Evolutionary conservation across 2,113 vertebrate species (phyloP), one percentile per base, ranked within the genome.

Genomic region (Myotis lucifugus): DNA sequence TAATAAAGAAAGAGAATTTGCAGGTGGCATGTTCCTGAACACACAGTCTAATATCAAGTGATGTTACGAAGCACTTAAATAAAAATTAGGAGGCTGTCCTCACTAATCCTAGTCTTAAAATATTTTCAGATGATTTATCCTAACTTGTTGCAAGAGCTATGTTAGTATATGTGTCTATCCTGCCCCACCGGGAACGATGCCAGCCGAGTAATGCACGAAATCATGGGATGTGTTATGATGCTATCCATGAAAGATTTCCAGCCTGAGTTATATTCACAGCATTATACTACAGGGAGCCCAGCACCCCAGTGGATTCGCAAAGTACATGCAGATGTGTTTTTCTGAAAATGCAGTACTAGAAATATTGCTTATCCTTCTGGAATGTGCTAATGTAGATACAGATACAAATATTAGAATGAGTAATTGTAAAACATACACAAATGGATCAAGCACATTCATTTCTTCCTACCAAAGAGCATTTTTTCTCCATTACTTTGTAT

Each of bases 321-420:
- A 97, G 90, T 87, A 95, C 94, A 96, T 94, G 59, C 96, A 97
- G 93, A 95, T 97, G 96, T 95, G 50, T 84, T 81, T 88, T 70
- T 70, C 83, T 77, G 42, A 93, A 89, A 84, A 85, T 70, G 7
- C 70, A 93, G 29, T 59, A 29, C 46, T 94, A 77, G 64, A 95
- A 94, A 90, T 67, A 95, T 61, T 92, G 84, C 88, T 97, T 92
- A 90, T 88, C 59, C 69, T 97, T 77, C 61, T 84, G 69, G 48
- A 94, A 96, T 84, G 50, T 87, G 34, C 84, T 85, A 94, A 92
- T 93, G 74, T 27, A 95, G 46, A 93, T 64, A 72, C 5, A 64
- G 66, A 78, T 76, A 77, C 52, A 95, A 96, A 88, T 96, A 90
- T 66, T 73, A 95, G 46, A 91, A 95, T 89, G 64, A 77, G 21